Evolutionary conservation across 2,888 invertebrate genomes (phyloP), one percentile per base, ranked within the genome.

Genomic region (Cancer borealis): DNA sequence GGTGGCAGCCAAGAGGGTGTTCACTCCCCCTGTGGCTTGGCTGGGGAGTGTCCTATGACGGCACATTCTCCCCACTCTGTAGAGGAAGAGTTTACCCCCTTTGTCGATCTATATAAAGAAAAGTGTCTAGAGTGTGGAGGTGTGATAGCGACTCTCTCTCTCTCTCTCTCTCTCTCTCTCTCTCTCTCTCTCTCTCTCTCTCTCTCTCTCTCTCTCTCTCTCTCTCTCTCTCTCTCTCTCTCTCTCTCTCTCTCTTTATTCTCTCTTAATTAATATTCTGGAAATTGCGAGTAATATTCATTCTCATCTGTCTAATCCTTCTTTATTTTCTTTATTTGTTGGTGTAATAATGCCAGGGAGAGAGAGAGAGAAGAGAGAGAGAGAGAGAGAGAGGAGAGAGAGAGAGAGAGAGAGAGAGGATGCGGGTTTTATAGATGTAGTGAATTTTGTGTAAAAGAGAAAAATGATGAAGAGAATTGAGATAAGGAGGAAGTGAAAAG

Each of bases 151-250:
- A 14, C 8, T 12, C 12, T 6, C 12, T 8, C 54, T 12, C 54
- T 54, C 54, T 54, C 54, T 54, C 54, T 54, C 54, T 54, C 54
- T 54, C 66, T 66, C 66, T 66, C n/a, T 66, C 66, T 66, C 66
- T 66, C 66, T 66, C 66, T 66, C 66, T 66, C 66, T 66, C 66
- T 66, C 66, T 66, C 66, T 66, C 66, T 66, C 66, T 66, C 66
- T 66, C 66, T 66, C 66, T 66, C 66, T 66, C 66, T 66, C 66
- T 66, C 66, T 47, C 46, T n/a, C 47, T 47, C 66, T 66, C 66
- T 66, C 66, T 66, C 66, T 66, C 66, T 66, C 66, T 66, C 66
- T 66, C 66, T 66, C 66, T 21, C n/a, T 66, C 66, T 14, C 21
- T 66, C n/a, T 21, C n/a, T 21, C 66, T 21, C 6, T 21, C 21